phyloP scores from a whole-genome alignment of 2,797 vertebrate genomes.

The Scolopax rusticola region DNA sequence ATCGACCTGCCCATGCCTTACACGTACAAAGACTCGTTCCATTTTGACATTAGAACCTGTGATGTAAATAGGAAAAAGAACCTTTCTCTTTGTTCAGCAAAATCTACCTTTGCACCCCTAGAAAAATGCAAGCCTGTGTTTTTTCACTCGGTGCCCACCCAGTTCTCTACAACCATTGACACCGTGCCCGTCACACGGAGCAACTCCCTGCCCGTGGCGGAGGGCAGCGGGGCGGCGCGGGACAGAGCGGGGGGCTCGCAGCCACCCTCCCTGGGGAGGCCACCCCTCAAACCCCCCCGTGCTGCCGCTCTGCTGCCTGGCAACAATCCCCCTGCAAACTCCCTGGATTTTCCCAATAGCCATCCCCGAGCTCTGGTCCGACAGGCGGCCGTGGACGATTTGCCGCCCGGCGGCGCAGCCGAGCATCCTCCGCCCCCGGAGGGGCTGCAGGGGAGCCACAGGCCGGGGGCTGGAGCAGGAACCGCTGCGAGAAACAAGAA shows the following conservation, averaged over 20 bases:
- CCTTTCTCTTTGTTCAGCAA: conserved; percentile 67
- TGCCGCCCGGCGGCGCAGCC: conserved; percentile 75
- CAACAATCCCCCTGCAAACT: conserved; percentile 71
- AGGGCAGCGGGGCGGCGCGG: conserved; percentile 64
- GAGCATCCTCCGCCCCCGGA: conserved; percentile 67
- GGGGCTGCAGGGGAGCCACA: conserved; percentile 74
- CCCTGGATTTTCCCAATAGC: conserved; percentile 82
- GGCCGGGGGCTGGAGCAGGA: conserved; percentile 68
- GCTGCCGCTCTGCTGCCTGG: conserved; percentile 75
- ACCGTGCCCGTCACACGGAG: conserved; percentile 88
- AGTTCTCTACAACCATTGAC: conserved; percentile 82
- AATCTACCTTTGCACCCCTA: conserved; percentile 69
- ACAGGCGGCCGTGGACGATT: conserved; percentile 92
- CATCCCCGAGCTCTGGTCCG: conserved; percentile 91
- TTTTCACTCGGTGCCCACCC: conserved; percentile 90
- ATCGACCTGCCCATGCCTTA: conserved; percentile 97
- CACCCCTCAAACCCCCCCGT: conserved; percentile 69
- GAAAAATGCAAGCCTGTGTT: conserved; percentile 81
- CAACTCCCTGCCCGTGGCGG: conserved; percentile 90
- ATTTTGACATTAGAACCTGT: conserved; percentile 90
- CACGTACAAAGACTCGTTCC: conserved; percentile 97
- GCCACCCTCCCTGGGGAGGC: conserved; percentile 62
- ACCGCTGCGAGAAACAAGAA: conserved; percentile 79
- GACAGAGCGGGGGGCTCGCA: conserved; percentile 68
- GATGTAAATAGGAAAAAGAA: conserved; percentile 79